Evolutionary conservation across 2,888 invertebrate species (phyloP), one percentile per base, ranked within the genome.

Genomic region (Parthenolecanium corni): DNA sequence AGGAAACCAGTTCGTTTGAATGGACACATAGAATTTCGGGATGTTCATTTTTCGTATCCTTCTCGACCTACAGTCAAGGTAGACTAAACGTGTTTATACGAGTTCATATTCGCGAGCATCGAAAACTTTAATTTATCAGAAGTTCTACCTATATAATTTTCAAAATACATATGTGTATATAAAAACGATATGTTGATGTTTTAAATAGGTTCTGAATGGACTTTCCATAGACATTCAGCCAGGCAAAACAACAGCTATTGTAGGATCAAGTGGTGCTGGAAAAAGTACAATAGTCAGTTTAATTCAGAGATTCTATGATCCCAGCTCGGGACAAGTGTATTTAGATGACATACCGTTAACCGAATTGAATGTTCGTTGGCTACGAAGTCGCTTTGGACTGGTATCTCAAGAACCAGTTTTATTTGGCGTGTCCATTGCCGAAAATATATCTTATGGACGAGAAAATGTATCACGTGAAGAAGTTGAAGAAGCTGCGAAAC

Each of bases 341-440:
- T 71, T 89, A 5, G 89, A 89, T n/a, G 83, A 65, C 18, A 72
- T 77, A 42, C 79, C 88, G 69, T 76, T 91, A 0, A 80, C 79
- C 65, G 77, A 82, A 25, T 72, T 92, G 5, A 87, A 91, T 68
- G 77, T 90, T 1, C 79, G 80, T 6, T 89, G 88, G 86, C 73
- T 90, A 21, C 79, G 94, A 38, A 77, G 78, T 16, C 83, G 87
- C 69, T 85, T 94, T 64, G 92, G 91, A 0, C 81, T 92, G 6
- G 93, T 95, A 1, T 88, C 90, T 0, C 94, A 95, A 75, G 93
- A 95, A 72, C 93, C 87, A 0, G 81, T 91, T 5, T 77, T 94
- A 11, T 70, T 81, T 70, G 77, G 77, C 47, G 73, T 77, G 51
- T 76, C 76, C 25, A 79, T 82, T 25, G 73, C 72, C 14, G 79